A percentile compares a stretch with the other conserved stretches of the same genome.
These are phyloP conservation scores for Lanius ludovicianus DNA, from an alignment of 2,113 vertebrate genomes.

Conservation along the genomic window DNA sequence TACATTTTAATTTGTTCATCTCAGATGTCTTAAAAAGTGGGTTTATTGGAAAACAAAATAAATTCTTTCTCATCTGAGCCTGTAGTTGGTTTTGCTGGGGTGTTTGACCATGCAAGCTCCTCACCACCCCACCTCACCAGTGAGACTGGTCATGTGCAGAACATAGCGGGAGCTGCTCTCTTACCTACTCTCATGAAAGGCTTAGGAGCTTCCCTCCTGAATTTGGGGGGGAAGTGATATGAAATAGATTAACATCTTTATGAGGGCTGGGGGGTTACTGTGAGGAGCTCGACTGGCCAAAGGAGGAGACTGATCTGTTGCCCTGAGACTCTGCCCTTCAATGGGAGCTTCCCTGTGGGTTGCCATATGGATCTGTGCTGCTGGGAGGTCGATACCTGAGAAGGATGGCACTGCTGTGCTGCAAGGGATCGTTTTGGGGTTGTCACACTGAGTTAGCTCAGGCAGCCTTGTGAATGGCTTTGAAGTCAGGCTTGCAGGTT, in stretches of 20 bases:
- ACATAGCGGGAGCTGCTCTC: conserved; percentile 17
- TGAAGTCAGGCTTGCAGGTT: neutral
- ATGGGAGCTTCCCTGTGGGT: conserved; percentile 13
- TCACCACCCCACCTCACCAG: neutral
- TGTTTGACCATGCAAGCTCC: neutral
- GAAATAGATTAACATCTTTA: neutral
- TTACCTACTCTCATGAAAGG: conserved; percentile 26
- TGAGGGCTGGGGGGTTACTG: neutral
- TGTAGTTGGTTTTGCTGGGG: neutral
- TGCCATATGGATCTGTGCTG: neutral
- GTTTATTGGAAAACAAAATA: neutral
- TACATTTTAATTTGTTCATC: neutral
- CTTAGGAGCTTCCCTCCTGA: neutral
- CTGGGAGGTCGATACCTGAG: neutral
- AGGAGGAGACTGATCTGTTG: neutral
- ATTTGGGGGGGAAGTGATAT: neutral
- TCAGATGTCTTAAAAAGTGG: neutral
- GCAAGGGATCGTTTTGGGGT: neutral
- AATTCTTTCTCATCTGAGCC: neutral
- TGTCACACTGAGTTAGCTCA: conserved; percentile 9
- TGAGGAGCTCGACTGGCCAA: neutral
- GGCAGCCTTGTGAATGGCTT: neutral
- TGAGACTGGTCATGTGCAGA: neutral
- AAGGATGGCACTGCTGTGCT: conserved; percentile 17
- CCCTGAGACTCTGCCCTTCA: neutral